phyloP scores from a whole-genome alignment of 2,797 vertebrate species.

The Acipenser transmontanus region DNA sequence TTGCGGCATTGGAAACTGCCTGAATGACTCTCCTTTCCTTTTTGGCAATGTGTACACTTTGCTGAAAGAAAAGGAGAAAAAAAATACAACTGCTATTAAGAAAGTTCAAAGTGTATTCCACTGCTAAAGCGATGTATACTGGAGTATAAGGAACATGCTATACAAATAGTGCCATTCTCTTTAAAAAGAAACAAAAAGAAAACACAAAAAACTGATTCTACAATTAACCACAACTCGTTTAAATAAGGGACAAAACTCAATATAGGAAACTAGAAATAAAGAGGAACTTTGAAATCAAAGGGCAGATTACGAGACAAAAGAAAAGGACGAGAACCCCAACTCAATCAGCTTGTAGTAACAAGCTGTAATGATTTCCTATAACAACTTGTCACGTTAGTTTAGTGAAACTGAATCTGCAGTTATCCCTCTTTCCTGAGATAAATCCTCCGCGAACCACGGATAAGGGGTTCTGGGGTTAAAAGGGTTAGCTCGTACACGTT shows the following conservation, averaged over 20 bases:
- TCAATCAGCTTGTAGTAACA: conserved; percentile 27
- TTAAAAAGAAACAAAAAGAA: conserved; percentile 9
- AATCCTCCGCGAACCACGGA: conserved; percentile 47
- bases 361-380: conserved; percentile 58
- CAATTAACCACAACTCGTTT: too few species aligned
- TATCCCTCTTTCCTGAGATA: conserved; percentile 66
- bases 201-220: too few species aligned
- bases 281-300: neutral
- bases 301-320: neutral
- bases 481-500: too few species aligned
- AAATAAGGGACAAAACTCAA: neutral
- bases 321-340: neutral
- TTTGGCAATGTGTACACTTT: conserved; percentile 40
- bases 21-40: conserved; percentile 55
- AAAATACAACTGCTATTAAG: conserved; percentile 52
- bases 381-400: conserved; percentile 77
- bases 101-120: conserved; percentile 48
- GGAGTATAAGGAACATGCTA: neutral
- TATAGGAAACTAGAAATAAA: neutral
- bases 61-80: conserved; percentile 41
- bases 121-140: conserved; percentile 6
- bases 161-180: neutral
- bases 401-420: conserved; percentile 68
- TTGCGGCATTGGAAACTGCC: conserved; percentile 28
- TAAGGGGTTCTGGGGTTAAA: neutral